Evolutionary conservation across 2,888 invertebrate genomes (phyloP), one percentile per base, ranked within the genome.

Genomic region (Nipponacmea schrenckii): DNA sequence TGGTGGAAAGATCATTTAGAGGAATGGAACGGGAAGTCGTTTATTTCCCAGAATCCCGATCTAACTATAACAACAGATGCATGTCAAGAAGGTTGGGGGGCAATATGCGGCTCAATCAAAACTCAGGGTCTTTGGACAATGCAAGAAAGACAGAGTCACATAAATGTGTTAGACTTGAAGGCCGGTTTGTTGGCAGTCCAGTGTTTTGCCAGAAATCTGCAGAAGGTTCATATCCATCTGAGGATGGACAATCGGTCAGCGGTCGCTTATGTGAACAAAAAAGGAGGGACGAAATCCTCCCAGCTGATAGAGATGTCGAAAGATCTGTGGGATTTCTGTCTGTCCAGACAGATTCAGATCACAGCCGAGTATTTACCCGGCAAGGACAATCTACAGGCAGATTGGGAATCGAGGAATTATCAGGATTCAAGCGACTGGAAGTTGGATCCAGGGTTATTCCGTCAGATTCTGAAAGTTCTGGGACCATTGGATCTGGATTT

Each of bases 241-340:
- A 10, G 64, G 20, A 48, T 69, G 39, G 70, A 74, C 65, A 68
- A 71, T 56, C 64, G 26, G 44, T 39, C 72, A 15, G 68, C 74
- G 17, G 46, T 71, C 2, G 64, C 68, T 15, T 68, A 71, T 15
- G 48, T 74, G 44, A 71, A 74, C 68, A 74, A 71, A 71, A 68
- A 67, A 46, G 74, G 71, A 3, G 68, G 68, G 14, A 31, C 67
- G 27, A 62, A 31, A 17, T 45, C 64, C 7, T 7, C 17, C 8
- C 2, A 10, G 0, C 56, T 39, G 62, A 17, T 62, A 44, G 17
- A 46, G 24, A 50, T 70, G 45, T 26, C 39, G 8, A 62, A 64
- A 48, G 20, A 26, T 20, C 39, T 70, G 4, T 64, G 56, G 71
- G 31, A 67, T 10, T 64, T 44, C 26, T 65, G 65, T 44, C 20